Evolutionary conservation across 2,888 invertebrate species (phyloP).

Genomic region (Alviniconcha strummeri): DNA sequence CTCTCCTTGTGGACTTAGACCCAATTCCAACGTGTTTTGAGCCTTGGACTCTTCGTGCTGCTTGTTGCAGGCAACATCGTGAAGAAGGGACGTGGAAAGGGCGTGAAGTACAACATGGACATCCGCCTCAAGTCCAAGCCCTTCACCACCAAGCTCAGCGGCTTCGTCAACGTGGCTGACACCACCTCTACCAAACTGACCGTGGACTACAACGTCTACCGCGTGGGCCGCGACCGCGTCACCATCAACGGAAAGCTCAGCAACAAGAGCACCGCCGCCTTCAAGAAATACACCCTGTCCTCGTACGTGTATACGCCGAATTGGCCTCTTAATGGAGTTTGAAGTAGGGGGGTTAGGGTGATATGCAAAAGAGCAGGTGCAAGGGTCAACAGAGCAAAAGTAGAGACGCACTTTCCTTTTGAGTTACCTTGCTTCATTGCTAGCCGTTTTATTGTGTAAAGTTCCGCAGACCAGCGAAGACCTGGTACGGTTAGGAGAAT

Average conservation of each 20-base stretch:
- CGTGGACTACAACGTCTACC: conserved; percentile 50
- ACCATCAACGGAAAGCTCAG: conserved; percentile 45
- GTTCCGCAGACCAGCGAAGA: too few species aligned
- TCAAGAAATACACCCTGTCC: conserved; percentile 41
- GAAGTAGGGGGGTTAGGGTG: too few species aligned
- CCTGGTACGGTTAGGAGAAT: too few species aligned
- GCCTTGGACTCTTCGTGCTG: too few species aligned
- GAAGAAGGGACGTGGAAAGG: conserved; percentile 22
- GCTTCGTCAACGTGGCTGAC: conserved; percentile 21
- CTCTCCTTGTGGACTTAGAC: too few species aligned
- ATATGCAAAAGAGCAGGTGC: too few species aligned
- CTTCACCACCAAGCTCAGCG: conserved; percentile 28
- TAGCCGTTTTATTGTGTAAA: too few species aligned
- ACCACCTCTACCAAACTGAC: conserved; percentile 31
- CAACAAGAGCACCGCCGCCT: conserved; percentile 45
- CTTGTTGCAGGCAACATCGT: conserved; percentile 25
- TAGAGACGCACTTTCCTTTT: too few species aligned
- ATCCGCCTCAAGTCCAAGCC: conserved; percentile 37
- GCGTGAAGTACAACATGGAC: conserved; percentile 31
- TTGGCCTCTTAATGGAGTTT: too few species aligned
- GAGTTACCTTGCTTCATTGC: too few species aligned
- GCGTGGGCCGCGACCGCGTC: conserved; percentile 48
- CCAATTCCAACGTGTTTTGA: too few species aligned
- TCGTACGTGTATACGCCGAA: conserved; percentile 52
- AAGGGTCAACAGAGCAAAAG: too few species aligned